A percentile compares a stretch with the other conserved stretches of the same genome.
Evolutionary conservation across 2,113 vertebrate species (phyloP).

Genomic region (Thamnaconus septentrionalis): DNA sequence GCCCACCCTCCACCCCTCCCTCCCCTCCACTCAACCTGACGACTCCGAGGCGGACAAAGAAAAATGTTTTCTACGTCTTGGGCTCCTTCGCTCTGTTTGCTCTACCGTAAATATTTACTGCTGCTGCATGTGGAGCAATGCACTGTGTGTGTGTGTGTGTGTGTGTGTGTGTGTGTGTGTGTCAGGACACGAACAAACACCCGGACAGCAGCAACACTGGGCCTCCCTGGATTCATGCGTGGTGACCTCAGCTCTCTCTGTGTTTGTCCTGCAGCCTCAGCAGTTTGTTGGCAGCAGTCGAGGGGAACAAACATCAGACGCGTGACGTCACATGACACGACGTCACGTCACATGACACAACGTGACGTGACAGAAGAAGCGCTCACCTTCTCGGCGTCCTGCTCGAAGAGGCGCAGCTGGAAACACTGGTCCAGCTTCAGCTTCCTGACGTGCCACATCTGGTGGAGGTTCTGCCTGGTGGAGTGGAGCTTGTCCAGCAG

Average conservation of each 20-base stretch:
- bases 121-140: conserved; percentile 21
- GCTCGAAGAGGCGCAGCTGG: conserved; percentile 95
- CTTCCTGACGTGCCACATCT: conserved; percentile 97
- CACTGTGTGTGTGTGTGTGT: too few species aligned
- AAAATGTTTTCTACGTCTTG: conserved; percentile 8
- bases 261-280: too few species aligned
- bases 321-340: background rate
- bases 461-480: conserved; percentile 94
- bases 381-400: conserved; percentile 96
- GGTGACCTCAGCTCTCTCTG: too few species aligned
- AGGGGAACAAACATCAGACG: too few species aligned
- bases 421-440: conserved; percentile 98
- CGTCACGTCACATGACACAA: background rate
- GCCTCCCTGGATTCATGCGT: too few species aligned
- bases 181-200: too few species aligned
- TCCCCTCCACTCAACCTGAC: background rate
- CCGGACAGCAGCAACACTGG: too few species aligned
- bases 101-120: conserved; percentile 56
- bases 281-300: too few species aligned
- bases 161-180: too few species aligned
- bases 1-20: conserved; percentile 3
- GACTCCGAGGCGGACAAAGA: conserved; percentile 18
- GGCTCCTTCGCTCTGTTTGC: conserved; percentile 30
- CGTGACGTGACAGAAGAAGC: background rate
- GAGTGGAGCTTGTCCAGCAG: conserved; percentile 97